Conservation (phyloP, 2,888 invertebrate genomes). For the Chloroclysta siterata region DNA sequence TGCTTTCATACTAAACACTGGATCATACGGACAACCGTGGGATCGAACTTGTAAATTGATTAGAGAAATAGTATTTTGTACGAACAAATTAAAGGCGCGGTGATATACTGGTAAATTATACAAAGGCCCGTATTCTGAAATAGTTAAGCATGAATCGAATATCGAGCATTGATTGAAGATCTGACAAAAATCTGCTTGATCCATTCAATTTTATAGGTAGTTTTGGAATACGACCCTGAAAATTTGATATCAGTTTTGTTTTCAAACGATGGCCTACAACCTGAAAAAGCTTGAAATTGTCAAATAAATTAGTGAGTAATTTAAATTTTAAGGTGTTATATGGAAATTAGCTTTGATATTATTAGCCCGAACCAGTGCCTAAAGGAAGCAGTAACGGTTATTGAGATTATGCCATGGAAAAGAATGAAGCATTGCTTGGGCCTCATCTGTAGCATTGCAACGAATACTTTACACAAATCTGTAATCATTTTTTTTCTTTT, state of each 20-base stretch:
- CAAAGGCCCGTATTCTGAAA: neutral
- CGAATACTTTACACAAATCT: too few species aligned
- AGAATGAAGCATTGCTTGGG: slow-evolving; percentile 29
- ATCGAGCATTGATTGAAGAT: slow-evolving; percentile 1
- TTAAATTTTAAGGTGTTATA: slow-evolving; percentile 60
- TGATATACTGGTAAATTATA: neutral
- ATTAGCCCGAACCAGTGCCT: slow-evolving; percentile 81
- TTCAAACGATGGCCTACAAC: slow-evolving; percentile 53
- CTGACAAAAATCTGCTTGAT: neutral
- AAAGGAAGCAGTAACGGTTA: slow-evolving; percentile 63
- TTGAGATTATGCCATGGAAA: slow-evolving; percentile 65
- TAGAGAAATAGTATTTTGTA: neutral
- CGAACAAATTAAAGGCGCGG: neutral
- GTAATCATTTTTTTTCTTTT: neutral
- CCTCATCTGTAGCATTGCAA: neutral
- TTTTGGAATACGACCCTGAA: neutral
- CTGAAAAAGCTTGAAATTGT: slow-evolving; percentile 53
- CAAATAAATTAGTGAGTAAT: slow-evolving; percentile 48
- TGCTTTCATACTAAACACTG: slow-evolving; percentile 60
- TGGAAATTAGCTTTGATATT: slow-evolving; percentile 80
- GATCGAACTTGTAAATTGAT: neutral
- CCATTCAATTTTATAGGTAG: neutral
- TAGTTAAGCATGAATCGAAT: neutral
- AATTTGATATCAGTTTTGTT: slow-evolving; percentile 7
- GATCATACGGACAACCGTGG: slow-evolving; percentile 24